Evolutionary conservation across 1,140 invertebrate species (phyloP), one percentile per base, ranked within the genome.

Genomic region (Listronotus oregonensis): DNA sequence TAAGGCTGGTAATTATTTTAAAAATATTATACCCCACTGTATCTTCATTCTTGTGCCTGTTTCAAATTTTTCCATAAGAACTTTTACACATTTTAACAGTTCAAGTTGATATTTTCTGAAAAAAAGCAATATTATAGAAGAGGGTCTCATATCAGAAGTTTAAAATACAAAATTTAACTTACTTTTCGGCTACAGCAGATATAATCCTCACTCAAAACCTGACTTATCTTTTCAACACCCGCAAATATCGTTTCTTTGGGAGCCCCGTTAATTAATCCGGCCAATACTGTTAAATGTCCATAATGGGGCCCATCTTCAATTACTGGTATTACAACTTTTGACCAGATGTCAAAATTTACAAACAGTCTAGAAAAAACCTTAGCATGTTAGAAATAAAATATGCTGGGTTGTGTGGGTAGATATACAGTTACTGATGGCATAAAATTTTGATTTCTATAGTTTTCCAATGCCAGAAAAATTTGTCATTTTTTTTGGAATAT

Each of bases 311-410:
- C 75, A 34, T 83, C 80, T 55, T 82, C 78, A 11, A 87, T 66
- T 18, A 77, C 78, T 15, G 83, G 81, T 18, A 85, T 63, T 10
- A 86, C 73, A 6, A 86, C 68, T 17, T 81, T 75, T 44, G 79
- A 82, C 68, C 81, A 85, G 6, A 75, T 76, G 34, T 81, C 75
- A 3, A 82, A 79, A 11, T 79, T 80, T 39, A 90, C 82, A 79
- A 90, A 91, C 66, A 86, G 84, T 18, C 64, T 65, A 50, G 58
- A 82, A 17, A 84, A 84, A 47, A 85, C 80, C 55, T 78, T 79
- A 55, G 84, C 76, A 47, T 84, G 5, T 27, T 27, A 27, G 21
- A 27, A 27, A 27, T 27, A 3, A 27, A 27, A 27, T 49, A n/a
- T n/a, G n/a, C n/a, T n/a, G n/a, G n/a, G n/a, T n/a, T n/a, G n/a